Base-by-base conservation (phyloP, 2,797 vertebrate species). In the Loris lydekkerianus region DNA sequence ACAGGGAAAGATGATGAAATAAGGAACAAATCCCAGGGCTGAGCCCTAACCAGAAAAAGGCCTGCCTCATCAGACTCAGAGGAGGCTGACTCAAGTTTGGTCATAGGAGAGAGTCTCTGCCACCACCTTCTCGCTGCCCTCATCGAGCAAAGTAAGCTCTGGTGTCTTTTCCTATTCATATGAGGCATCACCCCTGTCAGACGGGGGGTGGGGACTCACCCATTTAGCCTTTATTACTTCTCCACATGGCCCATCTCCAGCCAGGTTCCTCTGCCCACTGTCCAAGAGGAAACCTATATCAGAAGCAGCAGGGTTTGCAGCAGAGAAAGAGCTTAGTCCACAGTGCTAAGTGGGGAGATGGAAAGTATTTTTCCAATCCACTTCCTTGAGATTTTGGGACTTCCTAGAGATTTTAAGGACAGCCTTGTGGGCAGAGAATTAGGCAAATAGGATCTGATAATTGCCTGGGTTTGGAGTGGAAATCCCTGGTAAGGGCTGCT, bases 141-240 rank as follows among this genome's bases (percentile, higher is more conserved):
- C 15, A 11, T 17, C 5, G 0, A 2, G 15, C 1, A 2, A 17
- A 69, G 20, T 56, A 15, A 46, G 18, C 7, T 61, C 40, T 6
- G 31, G 40, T 7, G 5, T 37, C 31, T 60, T 18, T 11, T 37
- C 9, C 65, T 89, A 21, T 25, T 80, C 25, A 43, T 10, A 3
- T 4, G 43, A 67, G 37, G 20, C 37, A 40, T 27, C 27, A 11
- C 60, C 49, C 29, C 40, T 83, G 4, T 40, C 20, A 53, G 69
- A n/a, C 18, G 15, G 46, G 25, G 29, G 31, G 0, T 34, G 34
- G 34, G 34, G 34, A 34, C 34, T 34, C 46, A 40, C 11, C 15
- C 53, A 11, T 8, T 58, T 67, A 73, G 75, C 23, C 46, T 67
- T 80, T n/a, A 10, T 67, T 31, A 29, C 10, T 25, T 34, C 20